Evolutionary conservation across 1,140 invertebrate genomes (phyloP).

Genomic region (Onthophagus taurus): DNA sequence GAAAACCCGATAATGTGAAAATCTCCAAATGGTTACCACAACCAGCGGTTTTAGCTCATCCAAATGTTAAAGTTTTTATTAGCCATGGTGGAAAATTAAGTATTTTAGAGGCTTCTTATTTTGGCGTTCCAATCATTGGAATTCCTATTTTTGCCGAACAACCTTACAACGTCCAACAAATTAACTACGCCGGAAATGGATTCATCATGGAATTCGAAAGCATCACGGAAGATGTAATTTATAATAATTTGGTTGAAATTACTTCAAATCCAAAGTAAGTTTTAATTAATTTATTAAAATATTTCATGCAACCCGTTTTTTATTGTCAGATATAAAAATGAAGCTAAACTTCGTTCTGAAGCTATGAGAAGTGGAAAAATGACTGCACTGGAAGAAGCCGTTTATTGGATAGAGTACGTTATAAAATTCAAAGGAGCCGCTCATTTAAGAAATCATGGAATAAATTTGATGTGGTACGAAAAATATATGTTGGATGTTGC

Average conservation of each 20-base stretch:
- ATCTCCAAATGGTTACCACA: slow-evolving; percentile 59
- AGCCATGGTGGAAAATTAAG: slow-evolving; percentile 42
- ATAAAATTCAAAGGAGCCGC: slow-evolving; percentile 45
- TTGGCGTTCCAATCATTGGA: slow-evolving; percentile 41
- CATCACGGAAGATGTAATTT: no score
- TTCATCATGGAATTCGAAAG: no score
- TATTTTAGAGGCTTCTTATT: slow-evolving; percentile 38
- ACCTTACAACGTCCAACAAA: slow-evolving; percentile 25
- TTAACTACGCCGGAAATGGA: no score
- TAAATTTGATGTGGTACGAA: slow-evolving; percentile 9
- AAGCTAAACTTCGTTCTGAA: no score
- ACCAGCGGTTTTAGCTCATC: slow-evolving; percentile 49
- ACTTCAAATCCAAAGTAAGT: no score
- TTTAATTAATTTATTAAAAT: no score
- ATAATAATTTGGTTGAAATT: no score
- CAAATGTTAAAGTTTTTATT: slow-evolving; percentile 37
- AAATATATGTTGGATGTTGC: slow-evolving; percentile 6
- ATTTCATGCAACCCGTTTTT: no score
- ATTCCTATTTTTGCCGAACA: slow-evolving; percentile 35
- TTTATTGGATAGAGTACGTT: slow-evolving; percentile 61
- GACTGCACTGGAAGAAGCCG: slow-evolving; percentile 50
- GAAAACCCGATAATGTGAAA: slow-evolving; percentile 43
- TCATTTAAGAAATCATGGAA: background rate
- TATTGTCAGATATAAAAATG: no score
- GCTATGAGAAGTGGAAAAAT: no score